A percentile compares a stretch with the other conserved stretches of the same genome.
phyloP scores from a whole-genome alignment of 2,888 invertebrate genomes.

The Tenthredo amoena region DNA sequence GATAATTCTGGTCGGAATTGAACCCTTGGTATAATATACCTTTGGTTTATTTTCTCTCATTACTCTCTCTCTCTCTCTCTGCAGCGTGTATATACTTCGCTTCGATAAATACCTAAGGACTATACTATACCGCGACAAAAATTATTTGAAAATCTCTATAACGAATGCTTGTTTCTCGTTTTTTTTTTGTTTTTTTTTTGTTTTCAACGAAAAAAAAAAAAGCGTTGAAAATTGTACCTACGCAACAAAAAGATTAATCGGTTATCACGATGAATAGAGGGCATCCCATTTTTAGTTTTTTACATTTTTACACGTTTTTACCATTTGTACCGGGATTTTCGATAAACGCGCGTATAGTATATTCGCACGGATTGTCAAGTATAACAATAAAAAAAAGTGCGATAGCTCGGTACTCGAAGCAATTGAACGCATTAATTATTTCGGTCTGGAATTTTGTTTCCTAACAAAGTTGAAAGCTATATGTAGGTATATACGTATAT shows the following conservation, averaged over 20 bases:
- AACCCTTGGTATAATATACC: not conserved
- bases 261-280: not conserved
- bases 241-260: not conserved
- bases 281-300: not conserved
- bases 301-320: not conserved
- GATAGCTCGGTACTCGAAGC: not conserved
- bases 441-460: not conserved
- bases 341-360: not conserved
- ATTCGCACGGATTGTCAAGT: not conserved
- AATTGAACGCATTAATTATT: constrained; percentile 21
- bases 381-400: not conserved
- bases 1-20: constrained; percentile 40
- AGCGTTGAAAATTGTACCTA: not conserved
- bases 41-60: constrained; percentile 13
- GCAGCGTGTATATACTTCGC: constrained; percentile 26
- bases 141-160: constrained; percentile 1
- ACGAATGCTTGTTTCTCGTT: not conserved
- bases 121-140: not conserved
- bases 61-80: not conserved
- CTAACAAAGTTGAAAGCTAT: not conserved
- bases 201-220: not conserved
- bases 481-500: not conserved
- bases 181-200: not conserved
- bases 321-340: not conserved
- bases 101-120: constrained; percentile 13